Conservation (phyloP, 2,113 vertebrate species). For the Meleagris gallopavo region DNA sequence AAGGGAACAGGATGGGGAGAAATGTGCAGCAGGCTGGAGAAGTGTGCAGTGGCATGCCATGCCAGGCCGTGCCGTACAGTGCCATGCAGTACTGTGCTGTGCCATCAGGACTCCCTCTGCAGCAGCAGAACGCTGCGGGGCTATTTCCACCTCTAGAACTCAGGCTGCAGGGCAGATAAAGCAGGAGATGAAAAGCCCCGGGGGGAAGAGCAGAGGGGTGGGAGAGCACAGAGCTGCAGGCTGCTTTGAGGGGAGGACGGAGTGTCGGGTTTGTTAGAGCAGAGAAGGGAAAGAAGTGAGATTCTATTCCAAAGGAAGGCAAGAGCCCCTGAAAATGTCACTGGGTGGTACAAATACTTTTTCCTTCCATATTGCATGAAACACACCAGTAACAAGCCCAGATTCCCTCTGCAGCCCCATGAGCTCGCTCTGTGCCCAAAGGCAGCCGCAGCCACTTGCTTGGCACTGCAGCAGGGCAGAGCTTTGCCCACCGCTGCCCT, state of each 20-base stretch:
- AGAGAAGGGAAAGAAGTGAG: not conserved
- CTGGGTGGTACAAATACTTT: not conserved
- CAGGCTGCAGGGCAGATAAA: not conserved
- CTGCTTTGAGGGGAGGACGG: fast-evolving
- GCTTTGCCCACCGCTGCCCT: no score
- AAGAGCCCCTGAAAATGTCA: fast-evolving
- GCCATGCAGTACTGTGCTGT: fast-evolving
- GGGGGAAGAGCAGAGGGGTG: not conserved
- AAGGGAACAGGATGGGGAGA: not conserved
- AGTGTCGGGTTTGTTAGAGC: fast-evolving
- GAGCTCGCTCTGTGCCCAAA: no score
- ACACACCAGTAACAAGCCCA: not conserved
- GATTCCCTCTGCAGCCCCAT: fast-evolving
- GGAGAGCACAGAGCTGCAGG: fast-evolving
- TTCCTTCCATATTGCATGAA: fast-evolving
- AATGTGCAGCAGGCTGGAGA: not conserved
- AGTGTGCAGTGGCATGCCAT: not conserved
- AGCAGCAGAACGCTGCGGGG: not conserved
- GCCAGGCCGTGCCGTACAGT: not conserved
- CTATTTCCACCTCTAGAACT: not conserved
- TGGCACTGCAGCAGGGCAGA: no score
- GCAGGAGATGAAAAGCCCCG: fast-evolving
- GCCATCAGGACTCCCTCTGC: not conserved
- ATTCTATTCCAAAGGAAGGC: fast-evolving
- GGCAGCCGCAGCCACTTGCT: no score